Conservation (phyloP, 2,888 invertebrate genomes). For the Ichneumon xanthorius region DNA sequence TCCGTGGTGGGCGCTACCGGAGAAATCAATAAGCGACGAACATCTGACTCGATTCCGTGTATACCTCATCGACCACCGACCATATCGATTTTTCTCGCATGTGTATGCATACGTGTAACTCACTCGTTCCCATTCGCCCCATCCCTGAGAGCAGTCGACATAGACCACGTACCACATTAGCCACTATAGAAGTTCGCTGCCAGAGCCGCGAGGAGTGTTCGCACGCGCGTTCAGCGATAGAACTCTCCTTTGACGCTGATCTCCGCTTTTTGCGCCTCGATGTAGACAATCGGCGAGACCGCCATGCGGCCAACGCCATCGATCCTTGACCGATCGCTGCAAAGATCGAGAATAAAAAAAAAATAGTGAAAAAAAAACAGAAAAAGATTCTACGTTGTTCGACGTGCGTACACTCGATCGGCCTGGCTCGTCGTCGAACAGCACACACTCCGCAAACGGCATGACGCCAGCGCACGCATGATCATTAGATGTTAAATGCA, state of each 20-base stretch:
- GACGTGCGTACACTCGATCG: conserved; percentile 52
- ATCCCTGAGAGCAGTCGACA: conserved; percentile 32
- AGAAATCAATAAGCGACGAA: conserved; percentile 81
- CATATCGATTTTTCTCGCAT: conserved; percentile 72
- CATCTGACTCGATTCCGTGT: conserved; percentile 69
- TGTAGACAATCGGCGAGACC: not conserved
- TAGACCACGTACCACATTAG: conserved; percentile 1
- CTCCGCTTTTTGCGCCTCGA: not conserved
- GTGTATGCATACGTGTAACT: conserved; percentile 48
- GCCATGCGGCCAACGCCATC: not conserved
- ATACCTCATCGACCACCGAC: conserved; percentile 63
- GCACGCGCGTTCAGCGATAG: conserved; percentile 40
- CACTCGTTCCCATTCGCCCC: conserved; percentile 11
- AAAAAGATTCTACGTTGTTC: not conserved
- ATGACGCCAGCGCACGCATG: conserved; percentile 76
- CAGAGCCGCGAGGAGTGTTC: conserved; percentile 46
- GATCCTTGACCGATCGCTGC: not conserved
- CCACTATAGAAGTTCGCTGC: conserved; percentile 10
- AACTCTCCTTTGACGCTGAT: conserved; percentile 15
- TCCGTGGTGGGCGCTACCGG: conserved; percentile 71
- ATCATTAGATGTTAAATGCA: conserved; percentile 64
- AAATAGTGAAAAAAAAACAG: not conserved
- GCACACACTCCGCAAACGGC: conserved; percentile 72
- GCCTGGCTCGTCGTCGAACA: conserved; percentile 8
- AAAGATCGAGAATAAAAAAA: not conserved